Evolutionary conservation across 2,113 vertebrate genomes (phyloP).

Genomic region (Urocynchramus pylzowi): DNA sequence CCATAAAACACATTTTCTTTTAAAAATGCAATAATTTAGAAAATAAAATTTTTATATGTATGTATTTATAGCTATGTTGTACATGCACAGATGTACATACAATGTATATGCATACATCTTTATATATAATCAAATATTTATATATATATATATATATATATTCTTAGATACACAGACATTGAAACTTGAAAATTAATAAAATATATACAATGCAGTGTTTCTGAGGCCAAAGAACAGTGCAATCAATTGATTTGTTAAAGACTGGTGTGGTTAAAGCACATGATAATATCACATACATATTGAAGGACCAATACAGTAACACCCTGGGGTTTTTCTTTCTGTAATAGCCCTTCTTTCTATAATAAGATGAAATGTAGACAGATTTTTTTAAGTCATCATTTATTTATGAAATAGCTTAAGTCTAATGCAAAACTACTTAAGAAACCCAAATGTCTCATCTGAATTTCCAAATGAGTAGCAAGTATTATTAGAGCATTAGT

Average conservation of each 20-base stretch:
- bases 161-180: neutral
- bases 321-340: constrained; percentile 26
- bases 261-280: neutral
- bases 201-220: neutral
- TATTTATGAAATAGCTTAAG: constrained; percentile 59
- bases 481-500: constrained; percentile 57
- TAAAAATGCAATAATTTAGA: neutral
- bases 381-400: constrained; percentile 55
- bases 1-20: neutral
- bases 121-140: neutral
- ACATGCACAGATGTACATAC: neutral
- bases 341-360: constrained; percentile 24
- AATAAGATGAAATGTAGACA: constrained; percentile 33
- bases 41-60: neutral
- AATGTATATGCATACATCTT: neutral
- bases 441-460: constrained; percentile 55
- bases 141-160: neutral
- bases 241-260: neutral
- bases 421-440: constrained; percentile 55
- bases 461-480: constrained; percentile 55
- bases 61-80: neutral
- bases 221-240: neutral
- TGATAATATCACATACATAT: neutral
- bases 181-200: neutral
- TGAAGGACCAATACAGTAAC: neutral